Conservation (phyloP, 2,797 vertebrate genomes). For the Enteromius afrohamiltoni region DNA sequence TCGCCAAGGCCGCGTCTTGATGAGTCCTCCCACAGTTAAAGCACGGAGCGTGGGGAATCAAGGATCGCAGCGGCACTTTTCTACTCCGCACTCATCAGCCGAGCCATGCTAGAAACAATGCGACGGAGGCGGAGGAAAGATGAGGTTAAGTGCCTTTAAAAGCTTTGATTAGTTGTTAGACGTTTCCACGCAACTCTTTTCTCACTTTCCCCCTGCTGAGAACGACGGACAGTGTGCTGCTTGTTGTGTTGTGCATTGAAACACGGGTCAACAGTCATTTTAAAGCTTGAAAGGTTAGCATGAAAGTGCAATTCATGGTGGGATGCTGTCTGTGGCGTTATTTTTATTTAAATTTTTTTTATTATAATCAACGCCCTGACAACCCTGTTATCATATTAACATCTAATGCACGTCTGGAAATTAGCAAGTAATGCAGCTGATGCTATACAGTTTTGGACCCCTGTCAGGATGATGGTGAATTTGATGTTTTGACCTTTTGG, state of each 20-base stretch:
- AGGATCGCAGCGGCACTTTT: constrained; percentile 11
- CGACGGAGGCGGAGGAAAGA: constrained; percentile 19
- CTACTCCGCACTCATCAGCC: constrained; percentile 38
- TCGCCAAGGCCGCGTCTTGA: constrained; percentile 47
- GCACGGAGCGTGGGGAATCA: constrained; percentile 41
- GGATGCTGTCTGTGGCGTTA: background rate
- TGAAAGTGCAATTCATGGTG: background rate
- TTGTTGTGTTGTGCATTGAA: constrained; percentile 15
- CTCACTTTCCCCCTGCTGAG: constrained; percentile 22
- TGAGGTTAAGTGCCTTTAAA: constrained; percentile 54
- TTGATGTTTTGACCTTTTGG: constrained; percentile 61
- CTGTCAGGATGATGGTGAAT: constrained; percentile 23
- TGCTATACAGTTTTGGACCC: constrained; percentile 10
- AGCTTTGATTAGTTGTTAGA: constrained; percentile 48
- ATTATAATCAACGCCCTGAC: background rate
- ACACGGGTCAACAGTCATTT: background rate
- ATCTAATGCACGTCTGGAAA: constrained; percentile 20
- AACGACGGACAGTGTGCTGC: background rate
- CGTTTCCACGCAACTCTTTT: constrained; percentile 38
- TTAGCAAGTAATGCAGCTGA: background rate
- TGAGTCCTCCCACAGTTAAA: constrained; percentile 48
- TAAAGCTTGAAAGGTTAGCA: constrained; percentile 6
- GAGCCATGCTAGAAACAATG: constrained; percentile 29
- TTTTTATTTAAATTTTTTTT: too few species aligned
- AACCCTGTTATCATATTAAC: background rate